These are phyloP conservation scores for Venturia canescens DNA, from an alignment of 1,140 invertebrate species.

Conservation along the genomic window DNA sequence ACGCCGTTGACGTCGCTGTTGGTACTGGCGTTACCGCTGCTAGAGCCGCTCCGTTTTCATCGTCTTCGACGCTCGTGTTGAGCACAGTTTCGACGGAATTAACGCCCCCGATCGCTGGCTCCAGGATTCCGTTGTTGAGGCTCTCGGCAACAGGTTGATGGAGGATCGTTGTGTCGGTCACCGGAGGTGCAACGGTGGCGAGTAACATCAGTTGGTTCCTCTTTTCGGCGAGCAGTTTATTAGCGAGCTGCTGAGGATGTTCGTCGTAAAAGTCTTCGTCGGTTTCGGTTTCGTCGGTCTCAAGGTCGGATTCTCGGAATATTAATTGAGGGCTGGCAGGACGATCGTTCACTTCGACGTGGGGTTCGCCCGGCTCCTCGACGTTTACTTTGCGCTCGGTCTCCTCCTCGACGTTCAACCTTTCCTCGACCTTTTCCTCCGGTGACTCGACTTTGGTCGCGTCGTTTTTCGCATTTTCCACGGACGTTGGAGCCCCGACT, in stretches of 20 bases:
- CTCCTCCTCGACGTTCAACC: slow-evolving; percentile 62
- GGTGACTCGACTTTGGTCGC: slow-evolving; percentile 15
- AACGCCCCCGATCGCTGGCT: slow-evolving; percentile 33
- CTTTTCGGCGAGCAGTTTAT: slow-evolving; percentile 84
- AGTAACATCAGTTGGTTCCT: slow-evolving; percentile 82
- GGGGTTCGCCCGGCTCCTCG: slow-evolving; percentile 41
- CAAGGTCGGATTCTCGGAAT: slow-evolving; percentile 87
- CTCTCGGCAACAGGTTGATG: slow-evolving; percentile 58
- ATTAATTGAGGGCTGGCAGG: slow-evolving; percentile 44
- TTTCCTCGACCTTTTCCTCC: slow-evolving; percentile 58
- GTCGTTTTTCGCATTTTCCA: slow-evolving; percentile 51
- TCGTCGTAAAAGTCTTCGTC: slow-evolving; percentile 93
- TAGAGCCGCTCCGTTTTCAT: neutral
- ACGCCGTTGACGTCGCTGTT: slow-evolving; percentile 31
- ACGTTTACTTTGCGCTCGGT: slow-evolving; percentile 16
- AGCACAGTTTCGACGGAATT: slow-evolving; percentile 72
- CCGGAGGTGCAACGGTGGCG: slow-evolving; percentile 75
- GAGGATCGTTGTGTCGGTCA: slow-evolving; percentile 56
- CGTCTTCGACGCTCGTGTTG: too few relatives aligned
- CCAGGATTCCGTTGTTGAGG: slow-evolving; percentile 79
- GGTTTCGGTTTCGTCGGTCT: slow-evolving; percentile 88
- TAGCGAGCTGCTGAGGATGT: slow-evolving; percentile 84
- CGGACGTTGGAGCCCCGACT: slow-evolving; percentile 38
- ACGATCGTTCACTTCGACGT: slow-evolving; percentile 31
- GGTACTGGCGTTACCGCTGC: neutral